These are phyloP conservation scores for Epistrophe eligans DNA, from an alignment of 2,888 invertebrate genomes.

Conservation along the genomic window DNA sequence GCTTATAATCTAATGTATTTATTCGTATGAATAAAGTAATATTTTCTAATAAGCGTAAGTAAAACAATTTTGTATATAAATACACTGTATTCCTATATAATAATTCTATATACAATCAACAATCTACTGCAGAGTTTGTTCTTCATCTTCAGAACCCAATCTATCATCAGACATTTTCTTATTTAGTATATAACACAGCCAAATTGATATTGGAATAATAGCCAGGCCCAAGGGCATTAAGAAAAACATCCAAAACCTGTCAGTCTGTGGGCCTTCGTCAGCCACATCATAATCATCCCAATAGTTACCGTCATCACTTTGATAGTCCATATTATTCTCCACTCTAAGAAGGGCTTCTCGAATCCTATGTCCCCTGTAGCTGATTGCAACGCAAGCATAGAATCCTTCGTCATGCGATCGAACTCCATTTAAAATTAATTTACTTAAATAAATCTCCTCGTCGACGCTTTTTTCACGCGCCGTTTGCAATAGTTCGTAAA, in stretches of 20 bases:
- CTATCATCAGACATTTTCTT: constrained; percentile 77
- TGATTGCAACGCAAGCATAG: constrained; percentile 83
- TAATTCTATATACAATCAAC: background rate
- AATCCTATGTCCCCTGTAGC: constrained; percentile 81
- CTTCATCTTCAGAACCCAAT: constrained; percentile 76
- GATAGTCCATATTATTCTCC: constrained; percentile 58
- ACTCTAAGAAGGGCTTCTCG: constrained; percentile 81
- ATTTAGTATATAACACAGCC: constrained; percentile 80
- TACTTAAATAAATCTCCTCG: constrained; percentile 82
- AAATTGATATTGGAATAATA: constrained; percentile 80
- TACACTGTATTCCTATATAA: background rate
- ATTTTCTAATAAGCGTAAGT: constrained; percentile 75
- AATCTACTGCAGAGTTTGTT: constrained; percentile 78
- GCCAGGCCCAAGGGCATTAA: constrained; percentile 82
- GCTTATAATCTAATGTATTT: background rate
- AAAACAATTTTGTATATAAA: constrained; percentile 25
- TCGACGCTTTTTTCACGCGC: constrained; percentile 80
- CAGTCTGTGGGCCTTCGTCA: constrained; percentile 78
- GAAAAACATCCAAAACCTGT: constrained; percentile 81
- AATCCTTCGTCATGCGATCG: constrained; percentile 80
- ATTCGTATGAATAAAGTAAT: background rate
- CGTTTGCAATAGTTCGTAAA: constrained; percentile 80
- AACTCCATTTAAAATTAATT: constrained; percentile 81
- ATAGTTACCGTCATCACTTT: constrained; percentile 77
- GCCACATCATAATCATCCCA: constrained; percentile 79